Evolutionary conservation across 2,888 invertebrate species (phyloP).

Genomic region (Amphipoea lucens): DNA sequence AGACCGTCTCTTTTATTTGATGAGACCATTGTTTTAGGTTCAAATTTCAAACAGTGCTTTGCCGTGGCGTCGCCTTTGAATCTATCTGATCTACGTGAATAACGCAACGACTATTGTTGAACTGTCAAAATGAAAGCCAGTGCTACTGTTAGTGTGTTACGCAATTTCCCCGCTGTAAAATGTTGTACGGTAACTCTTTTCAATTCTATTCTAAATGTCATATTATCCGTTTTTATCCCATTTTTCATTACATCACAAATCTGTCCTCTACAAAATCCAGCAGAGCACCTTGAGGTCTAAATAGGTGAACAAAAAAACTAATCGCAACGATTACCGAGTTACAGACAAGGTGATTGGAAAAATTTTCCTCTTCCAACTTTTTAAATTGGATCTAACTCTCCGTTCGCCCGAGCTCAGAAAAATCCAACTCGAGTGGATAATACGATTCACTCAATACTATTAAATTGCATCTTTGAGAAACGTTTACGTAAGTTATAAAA

Average conservation of each 20-base stretch:
- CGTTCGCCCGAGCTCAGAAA: slow-evolving; percentile 81
- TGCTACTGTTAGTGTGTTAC: background rate
- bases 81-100: too few relatives aligned
- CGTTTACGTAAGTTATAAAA: slow-evolving; percentile 79
- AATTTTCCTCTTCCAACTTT: slow-evolving; percentile 87
- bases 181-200: background rate
- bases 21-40: background rate
- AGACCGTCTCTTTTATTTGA: background rate
- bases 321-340: slow-evolving; percentile 84
- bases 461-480: slow-evolving; percentile 87
- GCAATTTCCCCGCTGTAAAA: background rate
- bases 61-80: background rate
- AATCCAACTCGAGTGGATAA: slow-evolving; percentile 81
- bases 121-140: too few relatives aligned
- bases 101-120: too few relatives aligned
- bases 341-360: slow-evolving; percentile 86
- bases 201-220: too few relatives aligned
- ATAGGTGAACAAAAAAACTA: slow-evolving; percentile 77
- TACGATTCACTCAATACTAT: slow-evolving; percentile 86
- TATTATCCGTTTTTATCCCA: background rate
- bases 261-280: slow-evolving; percentile 45
- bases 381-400: slow-evolving; percentile 88
- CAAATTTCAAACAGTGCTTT: background rate
- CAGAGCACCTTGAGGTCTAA: slow-evolving; percentile 38
- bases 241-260: slow-evolving; percentile 48